These are phyloP conservation scores for Coilia nasus DNA, from an alignment of 2,797 vertebrate genomes.

Conservation along the genomic window DNA sequence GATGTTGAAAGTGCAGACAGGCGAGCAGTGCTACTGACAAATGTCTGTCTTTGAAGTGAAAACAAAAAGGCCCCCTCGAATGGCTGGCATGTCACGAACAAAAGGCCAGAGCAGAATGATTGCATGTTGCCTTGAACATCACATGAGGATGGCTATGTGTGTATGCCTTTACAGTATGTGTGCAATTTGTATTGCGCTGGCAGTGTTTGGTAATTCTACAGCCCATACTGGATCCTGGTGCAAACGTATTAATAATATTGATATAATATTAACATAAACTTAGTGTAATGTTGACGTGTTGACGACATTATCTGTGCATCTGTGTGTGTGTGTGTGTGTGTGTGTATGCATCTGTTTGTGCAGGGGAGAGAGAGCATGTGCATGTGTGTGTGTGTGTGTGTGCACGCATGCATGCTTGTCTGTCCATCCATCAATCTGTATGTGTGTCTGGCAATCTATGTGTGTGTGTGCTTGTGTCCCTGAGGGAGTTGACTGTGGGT, in stretches of 20 bases:
- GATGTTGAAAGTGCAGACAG: slow-evolving; percentile 18
- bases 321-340: neutral
- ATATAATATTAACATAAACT: too few species aligned
- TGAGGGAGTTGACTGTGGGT: slow-evolving; percentile 28
- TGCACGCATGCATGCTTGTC: too few species aligned
- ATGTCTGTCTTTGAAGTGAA: slow-evolving; percentile 27
- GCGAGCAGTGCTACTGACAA: neutral
- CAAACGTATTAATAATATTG: too few species aligned
- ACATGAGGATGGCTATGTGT: neutral
- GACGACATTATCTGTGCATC: neutral
- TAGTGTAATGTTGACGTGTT: too few species aligned
- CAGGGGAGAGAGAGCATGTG: neutral
- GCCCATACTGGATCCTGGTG: too few species aligned
- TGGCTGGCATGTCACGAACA: slow-evolving; percentile 21
- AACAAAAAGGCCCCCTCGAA: slow-evolving; percentile 26
- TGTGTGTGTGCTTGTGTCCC: neutral
- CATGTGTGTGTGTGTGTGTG: neutral
- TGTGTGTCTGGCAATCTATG: neutral
- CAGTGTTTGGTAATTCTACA: too few species aligned
- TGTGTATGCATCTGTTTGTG: neutral
- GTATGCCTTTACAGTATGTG: neutral
- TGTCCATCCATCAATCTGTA: too few species aligned
- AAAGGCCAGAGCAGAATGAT: slow-evolving; percentile 29
- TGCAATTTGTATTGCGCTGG: too few species aligned
- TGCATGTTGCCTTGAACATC: slow-evolving; percentile 20